A percentile compares a stretch with the other conserved stretches of the same genome.
phyloP scores from a whole-genome alignment of 2,113 vertebrate species.

The Microcebus griseorufus region DNA sequence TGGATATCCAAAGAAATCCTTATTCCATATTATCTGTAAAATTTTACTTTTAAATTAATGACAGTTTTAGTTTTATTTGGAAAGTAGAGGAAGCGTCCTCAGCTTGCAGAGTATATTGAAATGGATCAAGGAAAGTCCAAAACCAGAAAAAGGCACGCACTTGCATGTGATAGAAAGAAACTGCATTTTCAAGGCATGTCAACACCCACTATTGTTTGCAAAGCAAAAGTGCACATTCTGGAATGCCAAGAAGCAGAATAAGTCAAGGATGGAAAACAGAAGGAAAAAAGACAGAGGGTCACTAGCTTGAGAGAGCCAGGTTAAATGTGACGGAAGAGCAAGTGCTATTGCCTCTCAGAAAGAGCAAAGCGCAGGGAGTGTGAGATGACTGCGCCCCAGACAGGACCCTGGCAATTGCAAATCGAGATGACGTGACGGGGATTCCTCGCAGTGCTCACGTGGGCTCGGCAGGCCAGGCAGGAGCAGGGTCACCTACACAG shows the following conservation, averaged over 20 bases:
- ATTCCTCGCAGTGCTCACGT: neutral
- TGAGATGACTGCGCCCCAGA: neutral
- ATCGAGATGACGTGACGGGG: conserved; percentile 18
- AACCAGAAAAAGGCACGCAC: neutral
- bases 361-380: conserved; percentile 13
- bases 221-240: conserved; percentile 24
- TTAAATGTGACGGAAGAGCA: conserved; percentile 50
- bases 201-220: neutral
- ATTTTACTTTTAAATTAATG: neutral
- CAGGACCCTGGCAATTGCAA: conserved; percentile 39
- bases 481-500: neutral
- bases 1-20: neutral
- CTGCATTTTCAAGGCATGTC: conserved; percentile 24
- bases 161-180: neutral
- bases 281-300: neutral
- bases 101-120: neutral
- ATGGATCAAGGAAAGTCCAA: neutral
- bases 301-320: conserved; percentile 27
- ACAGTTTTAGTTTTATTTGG: neutral
- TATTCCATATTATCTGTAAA: neutral
- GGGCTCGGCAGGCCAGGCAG: neutral
- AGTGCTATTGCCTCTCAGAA: neutral
- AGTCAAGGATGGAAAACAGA: conserved; percentile 47
- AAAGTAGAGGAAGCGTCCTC: neutral
- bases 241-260: conserved; percentile 59